phyloP scores from a whole-genome alignment of 2,797 vertebrate species.

The Sparidentex hasta region DNA sequence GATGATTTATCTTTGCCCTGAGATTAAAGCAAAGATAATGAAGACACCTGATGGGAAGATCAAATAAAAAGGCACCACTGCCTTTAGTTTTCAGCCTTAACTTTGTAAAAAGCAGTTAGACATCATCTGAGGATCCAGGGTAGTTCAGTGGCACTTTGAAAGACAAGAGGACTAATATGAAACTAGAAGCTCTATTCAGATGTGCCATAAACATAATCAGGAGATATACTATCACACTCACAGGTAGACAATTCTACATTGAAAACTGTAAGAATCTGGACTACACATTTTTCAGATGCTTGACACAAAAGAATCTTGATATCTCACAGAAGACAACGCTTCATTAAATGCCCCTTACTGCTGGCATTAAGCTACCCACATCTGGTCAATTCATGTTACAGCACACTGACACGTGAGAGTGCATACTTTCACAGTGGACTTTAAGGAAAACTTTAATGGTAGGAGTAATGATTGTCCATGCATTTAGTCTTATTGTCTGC shows the following conservation, averaged over 20 bases:
- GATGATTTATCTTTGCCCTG: slow-evolving; percentile 53
- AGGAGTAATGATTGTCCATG: slow-evolving; percentile 16
- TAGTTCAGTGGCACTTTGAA: neutral
- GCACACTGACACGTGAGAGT: neutral
- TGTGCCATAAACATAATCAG: neutral
- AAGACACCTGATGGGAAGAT: slow-evolving; percentile 37
- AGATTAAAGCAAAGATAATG: slow-evolving; percentile 59
- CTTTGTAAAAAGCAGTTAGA: neutral
- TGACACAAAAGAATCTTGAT: slow-evolving; percentile 1
- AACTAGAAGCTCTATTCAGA: neutral
- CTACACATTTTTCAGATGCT: neutral
- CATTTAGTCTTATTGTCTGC: slow-evolving; percentile 9
- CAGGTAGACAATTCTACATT: neutral
- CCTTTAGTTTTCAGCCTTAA: slow-evolving; percentile 11
- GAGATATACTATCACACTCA: neutral
- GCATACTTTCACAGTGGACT: neutral
- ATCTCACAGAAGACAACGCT: slow-evolving; percentile 22
- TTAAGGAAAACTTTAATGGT: slow-evolving; percentile 8
- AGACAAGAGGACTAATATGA: neutral
- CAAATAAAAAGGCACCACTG: slow-evolving; percentile 11
- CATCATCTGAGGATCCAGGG: neutral
- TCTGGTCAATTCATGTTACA: slow-evolving; percentile 28
- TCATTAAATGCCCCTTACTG: slow-evolving; percentile 36
- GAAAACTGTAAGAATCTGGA: neutral
- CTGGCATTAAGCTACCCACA: slow-evolving; percentile 31